Conservation (phyloP, 2,113 vertebrate species). For the Sinocyclocheilus maitianheensis region DNA sequence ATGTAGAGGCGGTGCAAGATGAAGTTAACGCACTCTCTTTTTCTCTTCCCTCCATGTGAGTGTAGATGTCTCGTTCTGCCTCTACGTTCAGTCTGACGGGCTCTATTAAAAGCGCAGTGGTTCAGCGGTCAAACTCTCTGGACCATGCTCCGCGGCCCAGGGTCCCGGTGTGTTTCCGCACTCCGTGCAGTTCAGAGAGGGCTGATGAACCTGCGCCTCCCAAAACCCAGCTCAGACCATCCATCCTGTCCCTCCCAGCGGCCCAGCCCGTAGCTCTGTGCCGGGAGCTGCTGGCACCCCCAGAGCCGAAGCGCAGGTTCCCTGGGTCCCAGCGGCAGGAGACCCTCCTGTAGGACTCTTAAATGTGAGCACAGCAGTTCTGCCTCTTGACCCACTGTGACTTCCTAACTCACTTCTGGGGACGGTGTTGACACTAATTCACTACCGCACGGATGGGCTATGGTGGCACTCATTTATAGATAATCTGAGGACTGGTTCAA, state of each 20-base stretch:
- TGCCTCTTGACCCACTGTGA: conserved; percentile 47
- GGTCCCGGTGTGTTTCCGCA: conserved; percentile 70
- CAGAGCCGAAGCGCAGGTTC: conserved; percentile 55
- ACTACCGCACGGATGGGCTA: conserved; percentile 16
- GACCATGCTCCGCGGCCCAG: conserved; percentile 74
- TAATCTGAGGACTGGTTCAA: not conserved
- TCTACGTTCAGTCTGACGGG: conserved; percentile 80
- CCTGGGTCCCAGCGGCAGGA: conserved; percentile 67
- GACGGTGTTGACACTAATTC: conserved; percentile 39
- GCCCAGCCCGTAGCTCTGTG: not conserved
- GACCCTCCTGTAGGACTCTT: conserved; percentile 68
- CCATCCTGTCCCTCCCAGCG: conserved; percentile 22
- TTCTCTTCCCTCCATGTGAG: conserved; percentile 51
- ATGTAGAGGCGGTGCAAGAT: not conserved
- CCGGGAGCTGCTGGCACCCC: conserved; percentile 50
- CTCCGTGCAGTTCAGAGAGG: conserved; percentile 63
- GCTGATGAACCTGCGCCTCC: conserved; percentile 56
- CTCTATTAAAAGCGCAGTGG: conserved; percentile 72
- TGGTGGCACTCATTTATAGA: conserved; percentile 22
- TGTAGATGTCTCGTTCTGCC: conserved; percentile 82
- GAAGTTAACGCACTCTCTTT: conserved; percentile 6
- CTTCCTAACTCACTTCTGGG: conserved; percentile 27
- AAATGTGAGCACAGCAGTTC: conserved; percentile 69
- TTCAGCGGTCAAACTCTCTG: conserved; percentile 82
- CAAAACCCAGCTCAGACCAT: conserved; percentile 42